Base-by-base conservation (phyloP, 2,797 vertebrate species). In the Falco naumanni region DNA sequence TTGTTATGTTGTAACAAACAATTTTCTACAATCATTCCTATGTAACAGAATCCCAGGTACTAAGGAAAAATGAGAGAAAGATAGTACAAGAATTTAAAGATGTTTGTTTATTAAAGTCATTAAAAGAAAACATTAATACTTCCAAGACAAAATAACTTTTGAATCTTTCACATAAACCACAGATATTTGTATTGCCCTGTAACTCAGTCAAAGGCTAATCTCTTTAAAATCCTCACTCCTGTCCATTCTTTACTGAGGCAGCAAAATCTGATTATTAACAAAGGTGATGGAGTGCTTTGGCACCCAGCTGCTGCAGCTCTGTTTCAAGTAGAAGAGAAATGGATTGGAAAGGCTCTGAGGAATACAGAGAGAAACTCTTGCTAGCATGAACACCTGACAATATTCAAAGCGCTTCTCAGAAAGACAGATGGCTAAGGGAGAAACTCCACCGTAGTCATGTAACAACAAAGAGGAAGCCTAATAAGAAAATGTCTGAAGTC, bases 231-330 rank as follows among this genome's bases (percentile, higher is more conserved):
- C 53, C 56, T 75, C 48, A n/a, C 53, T 72, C 66, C 87, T 93
- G 82, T 39, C 54, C 54, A 17, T 92, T 95, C 72, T 96, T 97
- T 94, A 64, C 59, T 66, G 43, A 6, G 20, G 29, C 37, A 91
- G 72, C 84, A 87, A 96, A 94, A 96, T 92, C 33, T 96, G 89
- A 89, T 91, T 96, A 78, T 93, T 95, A 84, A 51, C 41, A 90
- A 96, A 94, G 80, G 76, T 54, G 61, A 85, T 92, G 61, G 82
- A 82, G 74, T 80, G 34, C 34, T 95, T 94, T 97, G 84, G 65
- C 65, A 96, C 82, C 37, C 69, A 91, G 69, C 66, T 95, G 90
- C 90, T 76, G 41, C 28, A 91, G 41, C 57, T 77, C 91, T 57
- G 50, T 66, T n/a, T 83, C 56, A 34, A 69, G 66, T 50, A 75